Evolutionary conservation across 1,140 invertebrate genomes (phyloP).

Genomic region (Megalonaias nervosa): DNA sequence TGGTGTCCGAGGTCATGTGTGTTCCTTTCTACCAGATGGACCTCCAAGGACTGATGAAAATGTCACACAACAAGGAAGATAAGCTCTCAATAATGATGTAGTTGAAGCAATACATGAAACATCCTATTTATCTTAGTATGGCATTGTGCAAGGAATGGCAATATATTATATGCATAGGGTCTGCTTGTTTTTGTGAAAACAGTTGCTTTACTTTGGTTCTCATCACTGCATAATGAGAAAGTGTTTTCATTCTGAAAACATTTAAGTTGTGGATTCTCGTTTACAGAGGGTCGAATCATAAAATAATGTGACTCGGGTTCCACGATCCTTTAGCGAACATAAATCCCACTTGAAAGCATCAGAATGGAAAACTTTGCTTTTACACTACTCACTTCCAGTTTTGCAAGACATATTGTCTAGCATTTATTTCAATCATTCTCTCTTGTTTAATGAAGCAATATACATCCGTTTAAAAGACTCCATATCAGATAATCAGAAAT

Average conservation of each 20-base stretch:
- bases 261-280: no score
- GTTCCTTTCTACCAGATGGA: background rate
- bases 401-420: background rate
- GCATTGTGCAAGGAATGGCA: background rate
- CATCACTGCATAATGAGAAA: background rate
- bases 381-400: conserved; percentile 1
- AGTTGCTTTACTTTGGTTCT: background rate
- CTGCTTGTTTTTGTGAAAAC: background rate
- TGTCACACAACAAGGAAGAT: no score
- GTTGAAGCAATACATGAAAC: background rate
- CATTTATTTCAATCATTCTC: conserved; percentile 22
- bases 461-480: background rate
- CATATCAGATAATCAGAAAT: conserved; percentile 15
- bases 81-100: background rate
- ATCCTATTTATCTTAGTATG: background rate
- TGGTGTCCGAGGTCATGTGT: background rate
- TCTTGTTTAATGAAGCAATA: conserved; percentile 27
- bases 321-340: conserved; percentile 24
- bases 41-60: background rate
- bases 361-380: conserved; percentile 19
- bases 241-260: background rate
- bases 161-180: background rate
- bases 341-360: conserved; percentile 41
- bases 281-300: background rate
- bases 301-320: conserved; percentile 27